Evolutionary conservation across 2,888 invertebrate genomes (phyloP).

Genomic region (Eugnorisma glareosa): DNA sequence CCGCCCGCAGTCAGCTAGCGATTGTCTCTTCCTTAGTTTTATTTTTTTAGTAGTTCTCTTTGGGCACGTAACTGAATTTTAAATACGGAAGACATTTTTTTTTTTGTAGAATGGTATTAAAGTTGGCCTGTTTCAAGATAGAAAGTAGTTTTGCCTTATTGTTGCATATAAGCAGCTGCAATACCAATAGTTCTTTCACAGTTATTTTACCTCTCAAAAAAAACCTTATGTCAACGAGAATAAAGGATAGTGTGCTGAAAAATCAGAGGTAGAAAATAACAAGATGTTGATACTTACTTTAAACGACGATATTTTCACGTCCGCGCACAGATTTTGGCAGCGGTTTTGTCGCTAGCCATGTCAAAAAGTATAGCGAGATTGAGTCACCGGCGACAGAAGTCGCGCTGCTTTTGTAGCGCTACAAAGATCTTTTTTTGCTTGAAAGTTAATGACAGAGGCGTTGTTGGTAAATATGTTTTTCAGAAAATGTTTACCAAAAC

Average conservation of each 20-base stretch:
- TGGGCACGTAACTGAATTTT: not conserved
- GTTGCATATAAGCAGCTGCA: not conserved
- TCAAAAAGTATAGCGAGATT: not conserved
- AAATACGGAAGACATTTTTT: constrained; percentile 4
- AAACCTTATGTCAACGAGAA: not conserved
- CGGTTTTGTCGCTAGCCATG: not conserved
- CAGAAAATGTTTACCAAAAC: not conserved
- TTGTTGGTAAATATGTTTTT: not conserved
- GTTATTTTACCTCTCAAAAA: not conserved
- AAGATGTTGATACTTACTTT: too few species aligned
- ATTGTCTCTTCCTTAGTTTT: not conserved
- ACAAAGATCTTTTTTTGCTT: not conserved
- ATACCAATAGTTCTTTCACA: not conserved
- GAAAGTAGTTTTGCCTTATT: constrained; percentile 5
- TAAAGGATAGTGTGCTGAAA: not conserved
- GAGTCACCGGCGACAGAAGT: not conserved
- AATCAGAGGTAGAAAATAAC: too few species aligned
- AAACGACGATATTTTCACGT: not conserved
- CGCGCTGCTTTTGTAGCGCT: not conserved
- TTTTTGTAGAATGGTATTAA: not conserved
- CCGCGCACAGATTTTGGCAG: not conserved
- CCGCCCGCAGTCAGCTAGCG: not conserved
- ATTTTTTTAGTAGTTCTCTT: not conserved
- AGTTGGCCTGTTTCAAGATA: not conserved
- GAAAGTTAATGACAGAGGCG: not conserved